Evolutionary conservation across 2,888 invertebrate species (phyloP).

Genomic region (Drosophila falleni): DNA sequence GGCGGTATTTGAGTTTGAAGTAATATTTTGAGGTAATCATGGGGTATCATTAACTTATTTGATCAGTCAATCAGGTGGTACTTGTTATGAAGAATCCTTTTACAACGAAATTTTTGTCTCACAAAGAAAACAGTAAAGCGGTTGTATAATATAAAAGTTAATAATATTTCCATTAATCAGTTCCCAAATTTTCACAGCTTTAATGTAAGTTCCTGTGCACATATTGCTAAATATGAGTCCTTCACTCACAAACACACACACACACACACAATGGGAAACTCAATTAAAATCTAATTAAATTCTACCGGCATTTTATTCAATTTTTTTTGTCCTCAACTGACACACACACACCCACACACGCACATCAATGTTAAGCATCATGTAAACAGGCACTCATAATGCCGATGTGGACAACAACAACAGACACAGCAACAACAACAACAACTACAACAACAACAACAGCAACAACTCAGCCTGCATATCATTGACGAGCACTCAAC

Average conservation of each 20-base stretch:
- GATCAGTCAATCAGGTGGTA: background rate
- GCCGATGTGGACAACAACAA: conserved; percentile 57
- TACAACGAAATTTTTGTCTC: background rate
- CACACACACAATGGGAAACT: conserved; percentile 48
- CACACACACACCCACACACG: conserved; percentile 6
- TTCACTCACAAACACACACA: conserved; percentile 3
- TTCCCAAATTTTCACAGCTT: background rate
- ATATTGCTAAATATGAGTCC: conserved; percentile 6
- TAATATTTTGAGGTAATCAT: background rate
- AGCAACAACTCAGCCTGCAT: conserved; percentile 59
- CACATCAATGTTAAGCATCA: conserved; percentile 58
- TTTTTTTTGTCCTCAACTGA: conserved; percentile 49
- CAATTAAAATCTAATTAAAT: conserved; percentile 80
- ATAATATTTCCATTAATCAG: conserved; percentile 6
- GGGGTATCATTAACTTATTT: background rate
- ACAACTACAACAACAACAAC: conserved; percentile 59
- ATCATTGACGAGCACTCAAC: conserved; percentile 81
- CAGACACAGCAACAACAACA: conserved; percentile 25
- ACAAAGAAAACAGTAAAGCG: background rate
- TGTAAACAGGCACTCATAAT: conserved; percentile 78
- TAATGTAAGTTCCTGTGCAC: background rate
- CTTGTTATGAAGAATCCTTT: background rate
- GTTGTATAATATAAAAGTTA: background rate
- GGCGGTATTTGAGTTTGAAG: background rate
- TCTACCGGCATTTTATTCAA: conserved; percentile 76